A percentile compares a stretch with the other conserved stretches of the same genome.
phyloP scores from a whole-genome alignment of 1,140 invertebrate species.

The Drosophila pruinosa region DNA sequence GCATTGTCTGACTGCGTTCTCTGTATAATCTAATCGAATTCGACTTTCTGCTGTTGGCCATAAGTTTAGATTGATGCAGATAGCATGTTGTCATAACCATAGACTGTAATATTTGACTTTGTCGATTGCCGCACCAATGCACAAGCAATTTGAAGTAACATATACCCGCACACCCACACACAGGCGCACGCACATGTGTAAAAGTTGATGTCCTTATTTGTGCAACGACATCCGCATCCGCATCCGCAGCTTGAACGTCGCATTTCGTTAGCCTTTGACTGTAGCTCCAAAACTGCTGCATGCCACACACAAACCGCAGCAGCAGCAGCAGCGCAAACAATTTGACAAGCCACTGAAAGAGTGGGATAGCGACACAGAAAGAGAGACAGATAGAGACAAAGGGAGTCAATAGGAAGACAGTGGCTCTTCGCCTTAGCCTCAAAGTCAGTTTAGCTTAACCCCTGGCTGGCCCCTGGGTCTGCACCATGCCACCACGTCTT shows the following conservation, averaged over 20 bases:
- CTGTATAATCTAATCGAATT: not conserved
- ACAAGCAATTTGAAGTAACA: constrained; percentile 41
- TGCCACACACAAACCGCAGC: constrained; percentile 20
- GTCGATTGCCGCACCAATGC: constrained; percentile 32
- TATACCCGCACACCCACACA: constrained; percentile 9
- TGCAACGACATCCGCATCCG: constrained; percentile 22
- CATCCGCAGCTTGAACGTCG: constrained; percentile 8
- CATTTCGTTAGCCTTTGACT: constrained; percentile 44
- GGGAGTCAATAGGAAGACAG: not conserved
- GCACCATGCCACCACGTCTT: not conserved
- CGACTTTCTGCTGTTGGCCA: constrained; percentile 10
- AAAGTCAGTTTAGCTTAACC: constrained; percentile 34
- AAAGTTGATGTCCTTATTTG: constrained; percentile 28
- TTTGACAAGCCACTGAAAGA: constrained; percentile 19
- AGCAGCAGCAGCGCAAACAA: constrained; percentile 14
- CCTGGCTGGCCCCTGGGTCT: constrained; percentile 31
- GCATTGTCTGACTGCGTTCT: not conserved
- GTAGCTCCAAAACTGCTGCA: constrained; percentile 28
- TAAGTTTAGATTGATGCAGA: constrained; percentile 21
- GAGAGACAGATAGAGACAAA: not conserved
- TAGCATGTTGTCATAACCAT: constrained; percentile 39
- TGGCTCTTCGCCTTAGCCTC: constrained; percentile 10
- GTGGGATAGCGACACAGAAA: not conserved
- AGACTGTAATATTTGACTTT: constrained; percentile 31
- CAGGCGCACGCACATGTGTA: not conserved